Evolutionary conservation across 1,140 invertebrate genomes (phyloP).

Genomic region (Homarus americanus): DNA sequence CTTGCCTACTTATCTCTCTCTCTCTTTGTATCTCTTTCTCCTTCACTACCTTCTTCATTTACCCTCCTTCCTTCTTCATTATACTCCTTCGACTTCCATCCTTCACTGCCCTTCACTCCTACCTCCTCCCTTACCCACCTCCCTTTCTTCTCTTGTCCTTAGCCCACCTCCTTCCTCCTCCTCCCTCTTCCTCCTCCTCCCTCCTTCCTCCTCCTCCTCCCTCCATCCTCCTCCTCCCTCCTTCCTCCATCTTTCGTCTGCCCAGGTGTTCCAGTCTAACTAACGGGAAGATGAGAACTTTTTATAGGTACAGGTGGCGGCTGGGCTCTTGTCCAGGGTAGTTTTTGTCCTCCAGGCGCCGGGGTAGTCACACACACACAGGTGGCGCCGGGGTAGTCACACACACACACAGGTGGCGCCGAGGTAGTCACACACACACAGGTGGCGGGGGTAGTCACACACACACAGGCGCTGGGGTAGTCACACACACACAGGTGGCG

Average conservation of each 20-base stretch:
- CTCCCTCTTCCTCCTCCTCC: background rate
- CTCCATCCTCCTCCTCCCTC: background rate
- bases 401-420: too few relatives aligned
- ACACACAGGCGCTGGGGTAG: too few relatives aligned
- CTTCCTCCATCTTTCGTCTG: background rate
- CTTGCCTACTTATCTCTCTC: conserved; percentile 27
- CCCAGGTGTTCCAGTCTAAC: too few relatives aligned
- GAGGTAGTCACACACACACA: too few relatives aligned
- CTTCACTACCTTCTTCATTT: background rate
- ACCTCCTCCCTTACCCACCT: background rate
- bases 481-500: too few relatives aligned
- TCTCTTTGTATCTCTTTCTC: conserved; percentile 17
- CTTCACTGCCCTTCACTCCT: background rate
- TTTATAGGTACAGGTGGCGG: too few relatives aligned
- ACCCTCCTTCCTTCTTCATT: background rate
- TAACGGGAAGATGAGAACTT: too few relatives aligned
- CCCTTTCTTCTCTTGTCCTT: background rate
- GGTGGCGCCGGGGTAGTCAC: too few relatives aligned
- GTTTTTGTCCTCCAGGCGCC: too few relatives aligned
- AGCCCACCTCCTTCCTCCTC: background rate
- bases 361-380: too few relatives aligned
- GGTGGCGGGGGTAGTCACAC: too few relatives aligned
- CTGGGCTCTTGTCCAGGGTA: too few relatives aligned
- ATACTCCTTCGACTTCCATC: background rate
- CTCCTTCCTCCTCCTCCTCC: background rate